phyloP scores from a whole-genome alignment of 1,140 invertebrate species.

The Scaptomyza hsui region DNA sequence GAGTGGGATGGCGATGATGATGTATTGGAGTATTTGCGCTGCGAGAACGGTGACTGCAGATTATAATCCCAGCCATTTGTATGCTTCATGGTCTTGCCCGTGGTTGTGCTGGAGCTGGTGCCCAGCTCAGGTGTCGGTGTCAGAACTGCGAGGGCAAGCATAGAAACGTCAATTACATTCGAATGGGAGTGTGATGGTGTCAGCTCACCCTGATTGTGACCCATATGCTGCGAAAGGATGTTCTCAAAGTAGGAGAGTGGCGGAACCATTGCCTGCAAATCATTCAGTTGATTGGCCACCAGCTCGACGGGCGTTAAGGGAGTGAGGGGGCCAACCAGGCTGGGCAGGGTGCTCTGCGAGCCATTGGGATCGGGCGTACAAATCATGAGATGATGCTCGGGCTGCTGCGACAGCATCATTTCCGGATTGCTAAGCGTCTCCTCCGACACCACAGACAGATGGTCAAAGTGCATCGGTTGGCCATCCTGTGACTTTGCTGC shows the following conservation, averaged over 20 bases:
- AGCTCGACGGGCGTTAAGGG: constrained; percentile 76
- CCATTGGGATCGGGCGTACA: constrained; percentile 60
- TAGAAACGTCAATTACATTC: too few species aligned
- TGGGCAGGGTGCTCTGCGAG: constrained; percentile 74
- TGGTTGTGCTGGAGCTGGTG: constrained; percentile 69
- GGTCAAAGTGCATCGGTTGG: constrained; percentile 88
- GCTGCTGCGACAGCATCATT: constrained; percentile 50
- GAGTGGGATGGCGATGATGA: constrained; percentile 55
- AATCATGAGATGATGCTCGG: constrained; percentile 62
- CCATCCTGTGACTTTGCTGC: constrained; percentile 68
- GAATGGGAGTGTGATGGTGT: too few species aligned
- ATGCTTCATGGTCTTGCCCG: constrained; percentile 70
- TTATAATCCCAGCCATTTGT: constrained; percentile 83
- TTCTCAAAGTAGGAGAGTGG: constrained; percentile 83
- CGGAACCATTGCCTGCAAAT: constrained; percentile 75
- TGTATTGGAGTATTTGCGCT: constrained; percentile 68
- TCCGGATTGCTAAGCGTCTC: constrained; percentile 87
- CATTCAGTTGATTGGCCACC: constrained; percentile 79
- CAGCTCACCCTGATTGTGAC: constrained; percentile 50
- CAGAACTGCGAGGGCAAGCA: constrained; percentile 37
- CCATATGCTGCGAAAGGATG: constrained; percentile 71
- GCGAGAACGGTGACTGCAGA: constrained; percentile 75
- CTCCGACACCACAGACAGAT: constrained; percentile 90
- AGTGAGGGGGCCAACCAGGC: constrained; percentile 71
- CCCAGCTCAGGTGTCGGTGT: constrained; percentile 68